Conservation (phyloP, 2,113 vertebrate species). For the Cacatua alba region DNA sequence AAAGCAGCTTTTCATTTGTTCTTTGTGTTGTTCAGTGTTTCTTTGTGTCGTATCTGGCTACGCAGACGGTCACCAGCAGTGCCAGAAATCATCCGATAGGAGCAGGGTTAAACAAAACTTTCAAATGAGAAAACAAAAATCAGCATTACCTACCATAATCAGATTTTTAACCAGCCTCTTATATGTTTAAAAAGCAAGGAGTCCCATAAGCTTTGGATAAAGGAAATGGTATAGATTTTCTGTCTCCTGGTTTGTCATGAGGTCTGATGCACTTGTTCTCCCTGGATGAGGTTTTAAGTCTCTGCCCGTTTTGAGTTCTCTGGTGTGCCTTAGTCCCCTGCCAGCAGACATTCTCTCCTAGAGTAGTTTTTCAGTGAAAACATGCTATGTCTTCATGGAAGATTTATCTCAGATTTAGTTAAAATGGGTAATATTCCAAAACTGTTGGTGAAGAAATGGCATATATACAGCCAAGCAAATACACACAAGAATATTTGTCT, state of each 20-base stretch:
- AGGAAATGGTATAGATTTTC: background rate
- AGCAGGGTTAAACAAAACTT: background rate
- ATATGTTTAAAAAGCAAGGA: background rate
- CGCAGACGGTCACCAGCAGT: background rate
- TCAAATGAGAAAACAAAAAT: background rate
- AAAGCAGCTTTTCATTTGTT: background rate
- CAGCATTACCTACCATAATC: background rate
- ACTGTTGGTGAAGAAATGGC: background rate
- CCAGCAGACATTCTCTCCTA: background rate
- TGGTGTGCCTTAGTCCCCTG: background rate
- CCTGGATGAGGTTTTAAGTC: background rate
- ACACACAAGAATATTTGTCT: background rate
- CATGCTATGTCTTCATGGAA: background rate
- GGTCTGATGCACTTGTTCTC: background rate
- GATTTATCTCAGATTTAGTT: background rate
- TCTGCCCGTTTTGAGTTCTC: background rate
- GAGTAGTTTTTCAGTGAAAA: background rate
- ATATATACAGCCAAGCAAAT: background rate
- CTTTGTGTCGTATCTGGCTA: background rate
- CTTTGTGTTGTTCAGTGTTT: background rate
- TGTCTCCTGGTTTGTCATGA: background rate
- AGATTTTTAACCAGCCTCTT: background rate
- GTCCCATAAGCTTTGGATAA: background rate
- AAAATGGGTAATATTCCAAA: background rate
- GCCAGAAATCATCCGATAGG: background rate